These are phyloP conservation scores for Nemotelus pantherinus DNA, from an alignment of 2,888 invertebrate genomes.

Conservation along the genomic window DNA sequence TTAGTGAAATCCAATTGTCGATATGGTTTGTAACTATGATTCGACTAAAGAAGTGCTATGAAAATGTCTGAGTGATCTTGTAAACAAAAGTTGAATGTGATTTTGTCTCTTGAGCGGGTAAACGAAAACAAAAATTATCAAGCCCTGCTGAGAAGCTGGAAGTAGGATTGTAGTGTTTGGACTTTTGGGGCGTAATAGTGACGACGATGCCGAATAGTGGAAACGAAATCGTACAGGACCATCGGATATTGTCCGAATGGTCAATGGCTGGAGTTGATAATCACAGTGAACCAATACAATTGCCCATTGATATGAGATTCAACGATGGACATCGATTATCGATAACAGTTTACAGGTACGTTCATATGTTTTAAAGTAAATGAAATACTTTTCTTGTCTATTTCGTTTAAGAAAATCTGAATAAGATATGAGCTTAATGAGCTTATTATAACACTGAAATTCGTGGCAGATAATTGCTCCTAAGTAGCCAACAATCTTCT, in stretches of 20 bases:
- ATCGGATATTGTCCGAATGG: constrained; percentile 62
- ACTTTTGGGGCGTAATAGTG: neutral
- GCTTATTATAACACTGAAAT: too few relatives aligned
- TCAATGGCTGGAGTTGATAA: constrained; percentile 59
- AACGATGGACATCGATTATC: constrained; percentile 86
- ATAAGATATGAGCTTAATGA: too few relatives aligned
- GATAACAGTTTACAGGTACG: constrained; percentile 76
- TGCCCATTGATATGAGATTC: constrained; percentile 79
- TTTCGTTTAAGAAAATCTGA: too few relatives aligned
- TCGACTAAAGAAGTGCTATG: too few relatives aligned
- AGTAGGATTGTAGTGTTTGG: too few relatives aligned
- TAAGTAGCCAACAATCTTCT: too few relatives aligned
- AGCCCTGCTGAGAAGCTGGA: too few relatives aligned
- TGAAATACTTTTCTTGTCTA: neutral
- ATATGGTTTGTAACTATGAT: too few relatives aligned
- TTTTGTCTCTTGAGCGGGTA: constrained; percentile 6
- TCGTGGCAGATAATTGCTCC: too few relatives aligned
- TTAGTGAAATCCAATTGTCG: too few relatives aligned
- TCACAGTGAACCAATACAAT: constrained; percentile 55
- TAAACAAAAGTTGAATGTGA: constrained; percentile 32
- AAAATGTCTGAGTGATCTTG: constrained; percentile 3
- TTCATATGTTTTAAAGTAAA: neutral
- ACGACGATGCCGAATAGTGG: constrained; percentile 50
- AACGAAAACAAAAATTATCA: constrained; percentile 4
- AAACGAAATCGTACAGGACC: constrained; percentile 62